Evolutionary conservation across 2,888 invertebrate species (phyloP).

Genomic region (Platycheirus rosarum): DNA sequence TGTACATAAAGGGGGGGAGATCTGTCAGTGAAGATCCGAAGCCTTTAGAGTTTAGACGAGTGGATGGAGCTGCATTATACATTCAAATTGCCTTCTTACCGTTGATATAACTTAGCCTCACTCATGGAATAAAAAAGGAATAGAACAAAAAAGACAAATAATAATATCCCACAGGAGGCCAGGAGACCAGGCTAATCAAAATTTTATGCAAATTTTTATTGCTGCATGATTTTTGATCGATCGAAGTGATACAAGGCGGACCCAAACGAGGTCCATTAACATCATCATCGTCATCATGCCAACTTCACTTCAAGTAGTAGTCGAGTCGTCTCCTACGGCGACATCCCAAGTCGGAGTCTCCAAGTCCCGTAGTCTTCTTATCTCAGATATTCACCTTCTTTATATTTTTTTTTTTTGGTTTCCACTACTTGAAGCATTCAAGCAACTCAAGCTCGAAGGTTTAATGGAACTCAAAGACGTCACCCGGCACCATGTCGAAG

Average conservation of each 20-base stretch:
- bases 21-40: no score
- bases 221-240: constrained; percentile 74
- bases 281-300: constrained; percentile 46
- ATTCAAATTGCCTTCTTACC: constrained; percentile 69
- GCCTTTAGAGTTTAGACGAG: no score
- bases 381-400: constrained; percentile 23
- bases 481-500: constrained; percentile 1
- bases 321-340: neutral
- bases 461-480: constrained; percentile 1
- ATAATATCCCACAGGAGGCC: constrained; percentile 1
- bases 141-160: constrained; percentile 12
- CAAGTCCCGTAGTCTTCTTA: constrained; percentile 26
- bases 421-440: constrained; percentile 34
- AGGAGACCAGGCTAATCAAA: constrained; percentile 52
- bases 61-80: no score
- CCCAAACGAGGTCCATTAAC: constrained; percentile 60
- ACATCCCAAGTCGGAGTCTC: neutral
- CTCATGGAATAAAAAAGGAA: neutral
- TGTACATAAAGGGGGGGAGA: no score
- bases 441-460: no score
- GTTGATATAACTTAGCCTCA: constrained; percentile 46
- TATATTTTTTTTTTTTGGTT: constrained; percentile 29
- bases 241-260: constrained; percentile 65
- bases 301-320: constrained; percentile 37
- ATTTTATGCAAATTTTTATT: constrained; percentile 74